Base-by-base conservation (phyloP, 23 tunicate species). In the Halocynthia roretzi region DNA sequence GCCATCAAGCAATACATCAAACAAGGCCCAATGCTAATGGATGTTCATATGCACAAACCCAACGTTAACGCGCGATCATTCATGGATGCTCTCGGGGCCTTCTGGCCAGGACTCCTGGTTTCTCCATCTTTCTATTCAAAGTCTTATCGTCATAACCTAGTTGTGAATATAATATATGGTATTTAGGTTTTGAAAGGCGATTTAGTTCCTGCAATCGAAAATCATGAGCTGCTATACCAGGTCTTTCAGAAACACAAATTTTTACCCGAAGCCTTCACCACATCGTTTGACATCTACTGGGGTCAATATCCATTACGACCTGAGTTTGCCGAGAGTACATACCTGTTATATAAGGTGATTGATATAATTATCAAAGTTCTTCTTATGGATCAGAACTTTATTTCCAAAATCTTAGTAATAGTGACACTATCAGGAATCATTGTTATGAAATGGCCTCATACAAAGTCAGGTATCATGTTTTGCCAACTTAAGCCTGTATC, bases 71-170 rank as follows among this genome's bases (percentile, higher is more conserved):
- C 98, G 7, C 54, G 91, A 18, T 75, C 81, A 49, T 93, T 93
- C 67, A 87, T 93, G 17, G 98, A 93, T 68, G 93, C 98, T 15
- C 83, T 93, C 14, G 93, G 96, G 6, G 98, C 98, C 6, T 93
- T 93, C 54, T 93, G 98, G 98, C 98, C 98, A 70, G 98, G 98
- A 5, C 80, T 93, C 14, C 85, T 89, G 87, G 98, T 91, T 74
- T 8, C 8, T 11, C 20, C 19, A 12, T 57, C 49, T 44, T 57
- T 76, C 63, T 58, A 58, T 58, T 58, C 17, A 58, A 15, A 15
- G 5, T n/a, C 63, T 14, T 14, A 15, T 58, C 63, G 63, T 14
- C 63, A 31, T 68, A 19, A 68, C 2, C 4, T 68, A 19, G 49
- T 15, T 68, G 19, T 68, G 72, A 15, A 68, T 19, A 11, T 14